Evolutionary conservation across 2,797 vertebrate species (phyloP), one percentile per base, ranked within the genome.

Genomic region (Rhinella marina): DNA sequence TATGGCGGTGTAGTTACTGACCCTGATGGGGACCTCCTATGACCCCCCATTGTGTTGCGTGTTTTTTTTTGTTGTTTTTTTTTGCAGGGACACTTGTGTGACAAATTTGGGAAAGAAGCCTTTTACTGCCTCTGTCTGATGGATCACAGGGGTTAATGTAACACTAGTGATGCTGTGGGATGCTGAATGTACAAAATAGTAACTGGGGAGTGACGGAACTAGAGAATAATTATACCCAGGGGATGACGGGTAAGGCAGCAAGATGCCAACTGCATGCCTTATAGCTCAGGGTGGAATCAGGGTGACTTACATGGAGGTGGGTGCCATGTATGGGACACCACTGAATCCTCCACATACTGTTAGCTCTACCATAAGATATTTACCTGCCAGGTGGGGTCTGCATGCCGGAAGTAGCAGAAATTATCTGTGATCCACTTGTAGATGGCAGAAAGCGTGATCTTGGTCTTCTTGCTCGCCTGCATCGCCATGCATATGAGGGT

Each of bases 351-450:
- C 1, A 2, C 0, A 56, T 78, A 29, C 3, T 17, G 8, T 57
- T 16, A 25, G n/a, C 23, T 61, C 52, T 29, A 29, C 13, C 1
- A 9, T 61, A 19, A 21, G 61, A 2, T 64, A 70, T 57, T 78
- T 94, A 98, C 98, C 97, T 98, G 97, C 98, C 98, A 99, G 91
- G 97, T 99, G 91, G 98, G 97, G 86, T 99, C 98, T 0, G 98
- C 98, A 0, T 99, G 96, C 54, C 96, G 92, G 93, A 98, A 99
- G 93, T 98, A 99, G 95, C 98, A 99, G 96, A 97, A 99, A 93
- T 99, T 98, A 91, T 99, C 98, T 0, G 97, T 99, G 94, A 99
- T 99, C 97, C 98, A 99, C 88, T 96, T 96, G 94, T 99, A 99
- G 95, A 99, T 99, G 94, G 95, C 96, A 1, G 98, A 97, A 82